Evolutionary conservation across 2,113 vertebrate species (phyloP).

Genomic region (Ia io): DNA sequence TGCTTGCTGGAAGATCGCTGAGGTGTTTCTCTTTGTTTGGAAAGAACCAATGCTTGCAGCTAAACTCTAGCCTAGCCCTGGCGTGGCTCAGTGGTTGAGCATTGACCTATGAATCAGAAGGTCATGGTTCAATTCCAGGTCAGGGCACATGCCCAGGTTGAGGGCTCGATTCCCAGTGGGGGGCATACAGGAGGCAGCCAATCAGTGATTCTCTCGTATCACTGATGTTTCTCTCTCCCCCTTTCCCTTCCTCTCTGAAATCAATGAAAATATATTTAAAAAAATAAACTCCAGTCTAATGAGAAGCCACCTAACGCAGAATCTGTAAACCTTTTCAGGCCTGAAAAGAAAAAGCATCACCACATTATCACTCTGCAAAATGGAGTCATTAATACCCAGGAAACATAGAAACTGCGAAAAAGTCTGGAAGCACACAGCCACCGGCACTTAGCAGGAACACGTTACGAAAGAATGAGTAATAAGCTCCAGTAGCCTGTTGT

Average conservation of each 20-base stretch:
- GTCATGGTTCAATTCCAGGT: too few relatives aligned
- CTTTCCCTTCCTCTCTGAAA: too few relatives aligned
- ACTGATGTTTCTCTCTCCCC: too few relatives aligned
- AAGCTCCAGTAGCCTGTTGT: background rate
- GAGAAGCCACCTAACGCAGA: slow-evolving; percentile 35
- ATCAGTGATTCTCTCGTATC: too few relatives aligned
- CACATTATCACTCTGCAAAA: slow-evolving; percentile 63
- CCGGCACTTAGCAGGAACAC: background rate
- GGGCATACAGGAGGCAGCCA: too few relatives aligned
- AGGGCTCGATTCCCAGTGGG: too few relatives aligned
- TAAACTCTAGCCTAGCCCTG: slow-evolving; percentile 22
- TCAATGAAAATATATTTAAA: too few relatives aligned
- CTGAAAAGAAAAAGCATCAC: slow-evolving; percentile 38
- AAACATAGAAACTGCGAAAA: slow-evolving; percentile 60
- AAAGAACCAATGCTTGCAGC: slow-evolving; percentile 34
- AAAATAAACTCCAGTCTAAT: slow-evolving; percentile 49
- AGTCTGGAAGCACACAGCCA: background rate
- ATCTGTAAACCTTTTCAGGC: slow-evolving; percentile 42
- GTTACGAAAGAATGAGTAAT: background rate
- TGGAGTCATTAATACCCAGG: slow-evolving; percentile 44
- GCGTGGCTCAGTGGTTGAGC: too few relatives aligned
- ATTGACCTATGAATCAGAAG: too few relatives aligned
- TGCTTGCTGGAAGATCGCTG: background rate
- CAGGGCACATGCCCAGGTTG: too few relatives aligned
- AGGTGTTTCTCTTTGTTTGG: slow-evolving; percentile 49